phyloP scores from a whole-genome alignment of 2,113 vertebrate genomes.

The Apteryx mantelli region DNA sequence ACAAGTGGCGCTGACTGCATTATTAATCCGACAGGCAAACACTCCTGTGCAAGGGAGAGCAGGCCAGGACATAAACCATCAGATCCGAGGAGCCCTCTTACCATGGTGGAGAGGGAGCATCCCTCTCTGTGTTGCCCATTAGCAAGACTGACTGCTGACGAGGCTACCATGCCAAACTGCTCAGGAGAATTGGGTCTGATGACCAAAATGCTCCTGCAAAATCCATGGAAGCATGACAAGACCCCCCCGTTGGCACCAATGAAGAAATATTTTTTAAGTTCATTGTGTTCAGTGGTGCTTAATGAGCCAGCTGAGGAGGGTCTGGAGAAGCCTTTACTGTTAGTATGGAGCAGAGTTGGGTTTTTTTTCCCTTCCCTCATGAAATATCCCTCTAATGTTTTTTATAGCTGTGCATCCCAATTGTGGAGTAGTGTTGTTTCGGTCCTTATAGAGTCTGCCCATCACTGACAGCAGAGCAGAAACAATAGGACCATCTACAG shows the following conservation, averaged over 20 bases:
- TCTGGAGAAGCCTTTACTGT: not conserved
- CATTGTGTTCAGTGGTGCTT: not conserved
- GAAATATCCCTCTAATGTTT: not conserved
- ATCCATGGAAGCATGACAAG: not conserved
- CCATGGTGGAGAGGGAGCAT: not conserved
- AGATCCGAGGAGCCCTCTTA: not conserved
- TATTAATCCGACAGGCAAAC: constrained; percentile 16
- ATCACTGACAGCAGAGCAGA: not conserved
- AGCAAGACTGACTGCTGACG: not conserved
- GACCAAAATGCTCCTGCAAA: not conserved
- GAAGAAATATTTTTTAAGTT: not conserved
- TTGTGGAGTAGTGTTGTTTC: not conserved
- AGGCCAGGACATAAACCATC: not conserved
- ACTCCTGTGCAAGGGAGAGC: not conserved
- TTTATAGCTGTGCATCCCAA: not conserved
- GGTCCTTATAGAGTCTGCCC: accelerated
- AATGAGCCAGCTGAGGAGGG: not conserved
- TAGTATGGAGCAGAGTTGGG: not conserved
- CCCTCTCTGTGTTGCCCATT: not conserved
- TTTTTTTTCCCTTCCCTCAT: not conserved
- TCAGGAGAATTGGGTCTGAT: not conserved
- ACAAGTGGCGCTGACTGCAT: not conserved
- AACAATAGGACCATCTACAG: not conserved
- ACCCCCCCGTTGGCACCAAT: accelerated
- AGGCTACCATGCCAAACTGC: not conserved